A percentile compares a stretch with the other conserved stretches of the same genome.
Conservation (phyloP, 2,888 invertebrate species). For the Melanchra persicariae region DNA sequence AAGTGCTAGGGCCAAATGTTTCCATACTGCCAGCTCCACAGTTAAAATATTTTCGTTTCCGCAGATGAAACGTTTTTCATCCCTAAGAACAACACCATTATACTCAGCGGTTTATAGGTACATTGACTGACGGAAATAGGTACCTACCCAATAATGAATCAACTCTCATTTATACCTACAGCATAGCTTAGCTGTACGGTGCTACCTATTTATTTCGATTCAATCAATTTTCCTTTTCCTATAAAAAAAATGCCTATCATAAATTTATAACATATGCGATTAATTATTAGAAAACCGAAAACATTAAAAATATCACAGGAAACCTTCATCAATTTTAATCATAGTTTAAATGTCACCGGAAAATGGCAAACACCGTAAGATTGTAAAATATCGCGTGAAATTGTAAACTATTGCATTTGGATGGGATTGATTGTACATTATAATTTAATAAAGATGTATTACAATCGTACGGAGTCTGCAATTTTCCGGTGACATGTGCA, state of each 20-base stretch:
- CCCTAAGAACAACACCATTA: conserved; percentile 4
- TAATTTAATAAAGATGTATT: too few species aligned
- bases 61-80: conserved; percentile 8
- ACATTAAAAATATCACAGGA: conserved; percentile 8
- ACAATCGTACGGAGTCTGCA: too few species aligned
- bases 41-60: conserved; percentile 47
- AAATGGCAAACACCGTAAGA: too few species aligned
- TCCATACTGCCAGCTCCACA: conserved; percentile 68
- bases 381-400: too few species aligned
- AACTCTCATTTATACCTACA: conserved; percentile 28
- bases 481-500: too few species aligned
- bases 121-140: conserved; percentile 25
- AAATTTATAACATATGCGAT: neutral
- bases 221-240: conserved; percentile 28
- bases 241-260: conserved; percentile 4
- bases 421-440: too few species aligned
- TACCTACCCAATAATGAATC: conserved; percentile 16
- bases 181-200: neutral
- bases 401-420: too few species aligned
- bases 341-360: too few species aligned
- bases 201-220: neutral
- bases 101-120: conserved; percentile 3
- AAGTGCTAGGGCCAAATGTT: conserved; percentile 70
- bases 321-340: conserved; percentile 20
- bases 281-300: conserved; percentile 1